A percentile compares a stretch with the other conserved stretches of the same genome.
These are phyloP conservation scores for Platygyra sinensis DNA, from an alignment of 64 coral and sea anemone species.

Conservation along the genomic window DNA sequence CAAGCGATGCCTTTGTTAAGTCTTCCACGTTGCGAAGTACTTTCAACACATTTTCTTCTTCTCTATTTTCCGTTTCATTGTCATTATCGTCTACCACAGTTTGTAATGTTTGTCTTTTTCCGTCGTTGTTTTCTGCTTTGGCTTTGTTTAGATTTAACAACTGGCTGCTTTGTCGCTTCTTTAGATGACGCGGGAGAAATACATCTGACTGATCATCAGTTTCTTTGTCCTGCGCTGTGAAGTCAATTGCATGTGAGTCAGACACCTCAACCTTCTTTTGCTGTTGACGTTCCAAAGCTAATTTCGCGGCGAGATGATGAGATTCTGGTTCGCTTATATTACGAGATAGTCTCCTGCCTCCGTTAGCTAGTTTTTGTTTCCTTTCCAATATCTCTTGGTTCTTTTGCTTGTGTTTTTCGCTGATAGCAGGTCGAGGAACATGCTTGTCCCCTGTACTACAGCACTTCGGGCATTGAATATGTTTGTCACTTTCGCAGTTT, in stretches of 20 bases:
- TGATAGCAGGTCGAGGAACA: background rate
- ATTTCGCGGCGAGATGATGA: background rate
- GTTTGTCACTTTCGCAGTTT: background rate
- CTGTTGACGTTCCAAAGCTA: conserved; percentile 6
- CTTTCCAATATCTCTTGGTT: conserved; percentile 22
- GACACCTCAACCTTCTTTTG: conserved; percentile 8
- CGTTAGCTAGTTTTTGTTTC: background rate
- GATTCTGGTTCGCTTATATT: background rate
- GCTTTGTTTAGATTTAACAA: background rate
- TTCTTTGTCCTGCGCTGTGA: background rate
- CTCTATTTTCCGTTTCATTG: background rate
- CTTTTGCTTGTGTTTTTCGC: conserved; percentile 15
- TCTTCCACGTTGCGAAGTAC: background rate
- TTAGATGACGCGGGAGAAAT: conserved; percentile 7
- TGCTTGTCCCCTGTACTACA: background rate
- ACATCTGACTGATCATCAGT: background rate
- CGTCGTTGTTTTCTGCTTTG: background rate
- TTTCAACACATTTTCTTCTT: background rate
- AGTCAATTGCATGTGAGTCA: conserved; percentile 5
- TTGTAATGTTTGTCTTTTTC: background rate
- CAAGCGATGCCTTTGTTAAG: background rate
- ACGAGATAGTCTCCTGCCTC: background rate
- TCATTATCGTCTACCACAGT: background rate
- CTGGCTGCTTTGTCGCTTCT: conserved; percentile 13
- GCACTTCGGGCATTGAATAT: conserved; percentile 9